These are phyloP conservation scores for Agrotis ipsilon DNA, from an alignment of 2,888 invertebrate genomes.

Conservation along the genomic window DNA sequence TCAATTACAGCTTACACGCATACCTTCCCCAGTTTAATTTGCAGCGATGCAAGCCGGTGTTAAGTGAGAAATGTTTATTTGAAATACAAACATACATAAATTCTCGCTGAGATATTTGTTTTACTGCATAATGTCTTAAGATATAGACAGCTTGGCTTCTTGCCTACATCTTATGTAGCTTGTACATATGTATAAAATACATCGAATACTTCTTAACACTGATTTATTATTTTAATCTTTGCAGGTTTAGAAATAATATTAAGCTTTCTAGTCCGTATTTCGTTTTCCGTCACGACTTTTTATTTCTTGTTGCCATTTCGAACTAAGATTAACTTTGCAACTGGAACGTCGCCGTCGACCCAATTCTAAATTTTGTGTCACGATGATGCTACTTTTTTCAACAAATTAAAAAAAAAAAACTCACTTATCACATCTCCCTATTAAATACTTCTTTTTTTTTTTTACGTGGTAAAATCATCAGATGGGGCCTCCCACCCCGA, in stretches of 20 bases:
- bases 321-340: slow-evolving; percentile 24
- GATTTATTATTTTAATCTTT: slow-evolving; percentile 37
- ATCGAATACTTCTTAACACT: slow-evolving; percentile 28
- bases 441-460: neutral
- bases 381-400: neutral
- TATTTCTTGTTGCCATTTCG: slow-evolving; percentile 8
- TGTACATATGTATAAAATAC: slow-evolving; percentile 32
- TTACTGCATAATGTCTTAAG: slow-evolving; percentile 49
- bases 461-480: too few relatives aligned
- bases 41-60: slow-evolving; percentile 28
- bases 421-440: neutral
- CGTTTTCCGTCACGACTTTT: slow-evolving; percentile 13
- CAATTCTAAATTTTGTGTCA: neutral
- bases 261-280: neutral
- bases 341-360: slow-evolving; percentile 7
- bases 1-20: slow-evolving; percentile 14
- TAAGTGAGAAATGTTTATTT: slow-evolving; percentile 31
- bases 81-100: slow-evolving; percentile 44
- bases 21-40: slow-evolving; percentile 23
- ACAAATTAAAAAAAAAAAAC: neutral
- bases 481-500: too few relatives aligned
- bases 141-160: slow-evolving; percentile 45
- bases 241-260: slow-evolving; percentile 17
- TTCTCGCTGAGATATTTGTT: slow-evolving; percentile 48
- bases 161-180: slow-evolving; percentile 39